phyloP scores from a whole-genome alignment of 2,888 invertebrate species.

The Camponotus fellah region DNA sequence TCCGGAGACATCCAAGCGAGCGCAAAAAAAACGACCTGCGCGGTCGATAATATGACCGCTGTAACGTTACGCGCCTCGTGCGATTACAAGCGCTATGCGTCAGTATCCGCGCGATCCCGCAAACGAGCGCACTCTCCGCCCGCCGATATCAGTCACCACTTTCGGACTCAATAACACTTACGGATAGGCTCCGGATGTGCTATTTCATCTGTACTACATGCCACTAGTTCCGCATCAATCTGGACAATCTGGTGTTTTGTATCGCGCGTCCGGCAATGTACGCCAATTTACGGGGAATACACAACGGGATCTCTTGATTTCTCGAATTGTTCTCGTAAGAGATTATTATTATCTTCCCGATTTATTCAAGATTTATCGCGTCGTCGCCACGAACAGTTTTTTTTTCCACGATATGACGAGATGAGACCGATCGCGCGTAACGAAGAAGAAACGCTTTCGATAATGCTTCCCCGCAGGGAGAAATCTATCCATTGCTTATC shows the following conservation, averaged over 20 bases:
- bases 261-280: neutral
- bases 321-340: constrained; percentile 7
- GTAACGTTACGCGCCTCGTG: constrained; percentile 50
- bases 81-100: constrained; percentile 37
- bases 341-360: neutral
- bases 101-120: constrained; percentile 14
- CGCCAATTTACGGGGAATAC: neutral
- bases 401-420: neutral
- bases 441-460: constrained; percentile 76
- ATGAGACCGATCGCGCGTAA: constrained; percentile 37
- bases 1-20: constrained; percentile 28
- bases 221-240: constrained; percentile 18
- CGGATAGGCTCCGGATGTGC: constrained; percentile 21
- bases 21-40: neutral
- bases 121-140: constrained; percentile 50
- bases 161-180: constrained; percentile 46
- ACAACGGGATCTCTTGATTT: neutral
- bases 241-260: neutral
- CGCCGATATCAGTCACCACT: constrained; percentile 52
- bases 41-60: constrained; percentile 46
- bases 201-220: constrained; percentile 17
- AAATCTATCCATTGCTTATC: constrained; percentile 82
- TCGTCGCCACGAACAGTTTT: neutral
- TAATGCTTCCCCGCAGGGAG: constrained; percentile 73
- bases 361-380: neutral